These are phyloP conservation scores for Ectemnius cavifrons DNA, from an alignment of 2,888 invertebrate species.

Conservation along the genomic window DNA sequence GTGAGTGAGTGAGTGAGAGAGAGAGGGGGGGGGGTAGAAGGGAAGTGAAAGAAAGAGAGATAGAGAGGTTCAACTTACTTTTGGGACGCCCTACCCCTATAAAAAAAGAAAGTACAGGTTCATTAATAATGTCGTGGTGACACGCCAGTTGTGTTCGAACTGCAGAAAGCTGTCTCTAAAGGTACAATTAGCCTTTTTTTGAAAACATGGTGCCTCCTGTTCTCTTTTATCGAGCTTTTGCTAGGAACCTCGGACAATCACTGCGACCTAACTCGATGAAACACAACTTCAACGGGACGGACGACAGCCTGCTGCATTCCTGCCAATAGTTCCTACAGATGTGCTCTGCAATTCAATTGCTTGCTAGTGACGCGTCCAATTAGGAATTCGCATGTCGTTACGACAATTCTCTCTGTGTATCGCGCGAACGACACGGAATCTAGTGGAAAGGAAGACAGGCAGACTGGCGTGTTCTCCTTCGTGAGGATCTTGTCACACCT, in stretches of 20 bases:
- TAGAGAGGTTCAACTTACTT: slow-evolving; percentile 73
- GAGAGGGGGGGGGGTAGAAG: too few species aligned
- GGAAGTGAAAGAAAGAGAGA: too few species aligned
- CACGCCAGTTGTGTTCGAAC: slow-evolving; percentile 39
- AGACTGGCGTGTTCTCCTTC: slow-evolving; percentile 39
- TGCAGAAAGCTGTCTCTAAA: slow-evolving; percentile 49
- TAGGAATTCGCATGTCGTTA: too few species aligned
- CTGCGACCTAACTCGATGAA: slow-evolving; percentile 17
- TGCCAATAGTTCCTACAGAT: slow-evolving; percentile 16
- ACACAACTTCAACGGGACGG: slow-evolving; percentile 30
- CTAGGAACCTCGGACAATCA: too few species aligned
- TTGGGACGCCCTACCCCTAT: slow-evolving; percentile 79
- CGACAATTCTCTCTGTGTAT: not conserved
- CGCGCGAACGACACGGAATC: slow-evolving; percentile 13
- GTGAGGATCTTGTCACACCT: slow-evolving; percentile 36
- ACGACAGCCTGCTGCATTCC: slow-evolving; percentile 43
- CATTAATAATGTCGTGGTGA: slow-evolving; percentile 68
- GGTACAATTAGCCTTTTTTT: slow-evolving; percentile 26
- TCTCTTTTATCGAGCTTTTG: slow-evolving; percentile 10
- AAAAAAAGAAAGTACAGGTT: slow-evolving; percentile 75
- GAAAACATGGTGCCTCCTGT: not conserved
- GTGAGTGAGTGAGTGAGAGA: too few species aligned
- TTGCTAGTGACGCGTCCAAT: not conserved
- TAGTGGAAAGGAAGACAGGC: slow-evolving; percentile 17
- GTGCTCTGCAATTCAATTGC: too few species aligned